These are phyloP conservation scores for Eonycteris spelaea DNA, from an alignment of 2,113 vertebrate species.

Conservation along the genomic window DNA sequence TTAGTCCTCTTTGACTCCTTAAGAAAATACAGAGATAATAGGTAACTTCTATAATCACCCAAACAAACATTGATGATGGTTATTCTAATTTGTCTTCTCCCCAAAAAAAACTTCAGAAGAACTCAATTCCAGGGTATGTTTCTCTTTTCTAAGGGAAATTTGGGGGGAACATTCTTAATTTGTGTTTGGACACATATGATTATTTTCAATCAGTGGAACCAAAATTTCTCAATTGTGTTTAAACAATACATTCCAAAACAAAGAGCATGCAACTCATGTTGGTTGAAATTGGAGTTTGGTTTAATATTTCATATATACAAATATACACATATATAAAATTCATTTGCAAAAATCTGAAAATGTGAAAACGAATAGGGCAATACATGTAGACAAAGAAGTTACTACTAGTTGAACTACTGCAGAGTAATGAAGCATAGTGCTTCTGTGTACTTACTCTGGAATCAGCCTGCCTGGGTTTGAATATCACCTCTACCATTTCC, in stretches of 20 bases:
- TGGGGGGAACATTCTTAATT: not conserved
- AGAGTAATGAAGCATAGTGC: not conserved
- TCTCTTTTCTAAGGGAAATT: not conserved
- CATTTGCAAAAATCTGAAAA: constrained; percentile 20
- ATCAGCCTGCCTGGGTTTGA: not conserved
- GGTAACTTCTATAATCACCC: not conserved
- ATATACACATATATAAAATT: not conserved
- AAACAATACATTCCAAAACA: not conserved
- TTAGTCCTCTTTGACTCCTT: not conserved
- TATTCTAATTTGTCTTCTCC: not conserved
- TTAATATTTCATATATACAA: not conserved
- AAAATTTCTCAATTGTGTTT: not conserved
- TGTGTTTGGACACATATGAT: not conserved
- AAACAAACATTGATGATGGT: not conserved
- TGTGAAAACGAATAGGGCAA: not conserved
- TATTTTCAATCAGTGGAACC: not conserved
- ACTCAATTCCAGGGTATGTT: not conserved
- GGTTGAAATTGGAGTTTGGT: not conserved
- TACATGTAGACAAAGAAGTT: not conserved
- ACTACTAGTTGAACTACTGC: not conserved
- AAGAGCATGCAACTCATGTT: not conserved
- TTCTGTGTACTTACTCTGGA: not conserved
- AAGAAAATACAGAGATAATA: not conserved
- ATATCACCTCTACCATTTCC: not conserved
- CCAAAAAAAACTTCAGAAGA: not conserved